Conservation (phyloP, 2,888 invertebrate species). For the Ferrisia virgata region DNA sequence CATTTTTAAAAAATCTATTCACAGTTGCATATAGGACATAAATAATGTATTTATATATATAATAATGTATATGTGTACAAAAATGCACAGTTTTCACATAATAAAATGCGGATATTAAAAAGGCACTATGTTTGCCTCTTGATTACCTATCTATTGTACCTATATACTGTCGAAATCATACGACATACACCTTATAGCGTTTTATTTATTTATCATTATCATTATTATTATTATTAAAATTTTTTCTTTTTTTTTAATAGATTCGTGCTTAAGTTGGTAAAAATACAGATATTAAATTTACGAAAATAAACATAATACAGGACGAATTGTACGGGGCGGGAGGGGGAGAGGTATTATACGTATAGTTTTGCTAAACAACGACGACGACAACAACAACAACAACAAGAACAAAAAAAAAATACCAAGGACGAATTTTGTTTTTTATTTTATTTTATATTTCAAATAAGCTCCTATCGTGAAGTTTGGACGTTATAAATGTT, state of each 20-base stretch:
- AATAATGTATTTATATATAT: too few species aligned
- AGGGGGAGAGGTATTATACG: too few species aligned
- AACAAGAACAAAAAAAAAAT: not conserved
- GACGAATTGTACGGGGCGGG: too few species aligned
- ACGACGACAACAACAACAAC: too few species aligned
- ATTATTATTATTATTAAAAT: too few species aligned
- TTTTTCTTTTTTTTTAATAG: not conserved
- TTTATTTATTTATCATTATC: not conserved
- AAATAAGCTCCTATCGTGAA: constrained; percentile 16
- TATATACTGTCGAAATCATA: not conserved
- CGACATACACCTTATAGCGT: not conserved
- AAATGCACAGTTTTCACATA: constrained; percentile 8
- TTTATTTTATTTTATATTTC: not conserved
- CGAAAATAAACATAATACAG: not conserved
- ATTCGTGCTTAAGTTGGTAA: not conserved
- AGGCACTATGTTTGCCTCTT: constrained; percentile 7
- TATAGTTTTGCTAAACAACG: not conserved
- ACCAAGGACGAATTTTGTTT: not conserved
- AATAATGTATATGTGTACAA: constrained; percentile 22
- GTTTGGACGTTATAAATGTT: constrained; percentile 31
- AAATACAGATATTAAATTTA: not conserved
- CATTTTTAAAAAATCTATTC: constrained; percentile 30
- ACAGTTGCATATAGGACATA: constrained; percentile 31
- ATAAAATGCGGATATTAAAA: constrained; percentile 37
- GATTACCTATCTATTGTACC: not conserved